Conservation (phyloP, 2,888 invertebrate genomes). For the Eurytoma adleriae region DNA sequence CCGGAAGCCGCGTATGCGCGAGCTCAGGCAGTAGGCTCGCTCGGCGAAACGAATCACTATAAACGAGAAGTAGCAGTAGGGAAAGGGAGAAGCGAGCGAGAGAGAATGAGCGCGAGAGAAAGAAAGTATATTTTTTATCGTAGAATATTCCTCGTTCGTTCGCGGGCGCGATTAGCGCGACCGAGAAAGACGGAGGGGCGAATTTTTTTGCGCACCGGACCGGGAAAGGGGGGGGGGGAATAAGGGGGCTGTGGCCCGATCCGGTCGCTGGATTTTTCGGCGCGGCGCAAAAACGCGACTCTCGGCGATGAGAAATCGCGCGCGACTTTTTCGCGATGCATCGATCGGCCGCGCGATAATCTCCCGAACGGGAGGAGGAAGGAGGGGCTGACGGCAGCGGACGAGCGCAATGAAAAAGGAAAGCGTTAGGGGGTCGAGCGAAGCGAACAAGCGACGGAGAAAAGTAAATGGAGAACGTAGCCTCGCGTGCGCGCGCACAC, state of each 20-base stretch:
- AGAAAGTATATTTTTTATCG: conserved; percentile 57
- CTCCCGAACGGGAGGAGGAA: background rate
- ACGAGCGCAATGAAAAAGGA: background rate
- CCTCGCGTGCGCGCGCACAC: conserved; percentile 51
- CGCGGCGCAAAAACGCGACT: background rate
- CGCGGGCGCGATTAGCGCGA: conserved; percentile 56
- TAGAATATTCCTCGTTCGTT: conserved; percentile 48
- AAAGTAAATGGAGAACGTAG: conserved; percentile 30
- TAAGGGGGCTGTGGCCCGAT: background rate
- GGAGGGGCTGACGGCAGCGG: background rate
- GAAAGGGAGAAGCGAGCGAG: conserved; percentile 8
- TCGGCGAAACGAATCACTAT: conserved; percentile 49
- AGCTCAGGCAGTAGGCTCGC: conserved; percentile 8
- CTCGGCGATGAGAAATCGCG: conserved; percentile 49
- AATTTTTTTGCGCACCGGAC: too few relatives aligned
- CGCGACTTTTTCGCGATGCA: conserved; percentile 20
- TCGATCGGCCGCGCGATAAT: conserved; percentile 24
- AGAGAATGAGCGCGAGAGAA: conserved; percentile 23
- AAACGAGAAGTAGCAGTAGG: conserved; percentile 19
- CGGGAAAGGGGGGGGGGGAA: background rate
- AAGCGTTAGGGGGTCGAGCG: background rate
- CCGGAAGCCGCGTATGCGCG: conserved; percentile 23
- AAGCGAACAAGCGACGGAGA: background rate
- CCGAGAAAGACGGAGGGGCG: background rate
- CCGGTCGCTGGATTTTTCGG: background rate